Base-by-base conservation (phyloP, 1,140 invertebrate genomes). In the Paralvinella palmiformis region DNA sequence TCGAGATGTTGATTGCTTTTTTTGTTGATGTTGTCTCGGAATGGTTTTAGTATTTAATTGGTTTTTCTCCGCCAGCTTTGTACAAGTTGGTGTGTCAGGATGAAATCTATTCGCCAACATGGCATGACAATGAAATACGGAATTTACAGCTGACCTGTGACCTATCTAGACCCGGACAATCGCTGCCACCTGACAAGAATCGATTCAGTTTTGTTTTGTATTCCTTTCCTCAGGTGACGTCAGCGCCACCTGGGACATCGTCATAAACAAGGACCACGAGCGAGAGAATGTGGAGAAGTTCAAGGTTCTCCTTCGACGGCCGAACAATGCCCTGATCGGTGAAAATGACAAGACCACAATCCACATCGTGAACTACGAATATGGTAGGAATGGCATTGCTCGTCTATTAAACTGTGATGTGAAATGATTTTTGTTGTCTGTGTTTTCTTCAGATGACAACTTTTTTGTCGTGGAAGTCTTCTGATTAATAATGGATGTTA, bases 251-350 rank as follows among this genome's bases (percentile, higher is more conserved):
- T 76, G 73, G 73, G 66, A 70, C n/a, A 50, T 78, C 6, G 58
- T 62, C 17, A 66, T 78, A 15, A 59, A 68, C 24, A 70, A 72
- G 37, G 76, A 78, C 55, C 64, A 66, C 17, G 35, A 73, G 13
- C 63, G 69, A 35, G 58, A 69, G 59, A 44, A 24, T 41, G 72
- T 71, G 27, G 74, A 77, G 61, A 75, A 73, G 59, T 63, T 77
- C 20, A 66, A 73, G 32, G 58, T 76, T 22, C 65, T 67, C 5
- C 64, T 77, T 5, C 44, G 63, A 13, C 67, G 70, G 10, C 74
- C 75, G 7, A 68, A 73, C 13, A 76, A 77, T 64, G 71, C 74
- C 32, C 64, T 77, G 24, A 57, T 77, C n/a, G 73, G 73, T 1
- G 65, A 70, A 45, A 67, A 64, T 15, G 52, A 64, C 4, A 75